Evolutionary conservation across 2,113 vertebrate species (phyloP), one percentile per base, ranked within the genome.

Genomic region (Muscicapa adusta): DNA sequence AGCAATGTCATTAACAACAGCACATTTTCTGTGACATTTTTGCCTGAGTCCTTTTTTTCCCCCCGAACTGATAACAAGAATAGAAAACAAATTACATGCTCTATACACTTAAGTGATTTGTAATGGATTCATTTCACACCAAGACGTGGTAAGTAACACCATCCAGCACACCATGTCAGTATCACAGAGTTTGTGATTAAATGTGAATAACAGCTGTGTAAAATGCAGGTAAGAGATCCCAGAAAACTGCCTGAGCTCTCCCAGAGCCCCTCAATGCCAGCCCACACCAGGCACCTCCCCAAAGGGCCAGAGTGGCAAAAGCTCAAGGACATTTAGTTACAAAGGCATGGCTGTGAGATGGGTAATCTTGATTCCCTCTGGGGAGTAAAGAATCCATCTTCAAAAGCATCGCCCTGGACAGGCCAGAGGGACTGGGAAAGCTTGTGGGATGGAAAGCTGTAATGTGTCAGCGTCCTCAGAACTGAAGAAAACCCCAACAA

Each of bases 51-150:
- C 51, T 61, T 88, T 84, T 79, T n/a, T 79, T 34, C 40, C 6
- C 0, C 70, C 36, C 33, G 51, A 87, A 84, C 89, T 74, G 78
- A 65, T 80, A 93, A 95, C 72, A 68, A 79, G 84, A 92, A 75
- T 14, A 91, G 88, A 94, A 95, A 95, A 96, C 92, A 96, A 95
- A 90, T 83, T 84, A 84, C 83, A 87, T 93, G 88, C 79, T 94
- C 67, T 91, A 43, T 38, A 91, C 75, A 91, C 92, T 83, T 78
- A 94, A 93, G 60, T 84, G 83, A 95, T 93, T 94, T 92, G 86
- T 85, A 94, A 91, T 80, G 86, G 77, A 93, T 91, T 96, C 60
- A 89, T 89, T 96, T 96, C 94, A 89, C 94, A 94, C 80, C 47
- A 56, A 68, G 89, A 56, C 3, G 12, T 57, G 71, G 83, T 89